Evolutionary conservation across 37 sponge, comb jelly and placozoan genomes (phyloP), one percentile per base, ranked within the genome.

Genomic region (Amphimedon queenslandica): DNA sequence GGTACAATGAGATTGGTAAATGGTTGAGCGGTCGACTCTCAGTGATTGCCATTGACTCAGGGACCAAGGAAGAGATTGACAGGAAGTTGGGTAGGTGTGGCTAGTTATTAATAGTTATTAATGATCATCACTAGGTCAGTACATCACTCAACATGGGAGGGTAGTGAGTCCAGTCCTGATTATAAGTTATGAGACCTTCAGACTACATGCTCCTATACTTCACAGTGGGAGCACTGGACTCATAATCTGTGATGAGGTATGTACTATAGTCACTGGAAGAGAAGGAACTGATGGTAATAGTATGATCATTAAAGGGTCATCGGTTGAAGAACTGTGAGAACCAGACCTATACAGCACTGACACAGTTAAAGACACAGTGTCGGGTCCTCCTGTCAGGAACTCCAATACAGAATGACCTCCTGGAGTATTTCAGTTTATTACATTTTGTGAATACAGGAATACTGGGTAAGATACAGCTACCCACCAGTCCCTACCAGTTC

Each of bases 261-360:
- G 33, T 37, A 28, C n/a, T 28, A 4, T 21, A 65, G 10, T 25
- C 25, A 38, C 33, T 35, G 68, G 24, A 38, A 13, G 40, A 38
- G 1, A 38, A 37, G 1, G 68, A 67, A 25, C 37, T 25, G 56
- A 29, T 51, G 1, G 31, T 10, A 10, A 51, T n/a, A 24, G 34
- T 24, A 31, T 4, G 71, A 24, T 30, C 20, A 63, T 24, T 30
- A 18, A 68, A 90, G 89, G 98, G 98, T 13, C 98, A 97, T 70
- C 69, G 98, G 30, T 70, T 97, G 70, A 97, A 97, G 89, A 97
- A 97, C 77, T 93, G 90, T 80, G 98, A 97, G 77, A 93, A 91
- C 61, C 94, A 82, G 58, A 97, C 98, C 2, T 97, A 97, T 74
- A 76, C 81, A 16, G 98, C 98, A 32, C 72, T 97, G 35, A 93